Evolutionary conservation across 2,797 vertebrate genomes (phyloP).

Genomic region (Pantherophis vulpinus): DNA sequence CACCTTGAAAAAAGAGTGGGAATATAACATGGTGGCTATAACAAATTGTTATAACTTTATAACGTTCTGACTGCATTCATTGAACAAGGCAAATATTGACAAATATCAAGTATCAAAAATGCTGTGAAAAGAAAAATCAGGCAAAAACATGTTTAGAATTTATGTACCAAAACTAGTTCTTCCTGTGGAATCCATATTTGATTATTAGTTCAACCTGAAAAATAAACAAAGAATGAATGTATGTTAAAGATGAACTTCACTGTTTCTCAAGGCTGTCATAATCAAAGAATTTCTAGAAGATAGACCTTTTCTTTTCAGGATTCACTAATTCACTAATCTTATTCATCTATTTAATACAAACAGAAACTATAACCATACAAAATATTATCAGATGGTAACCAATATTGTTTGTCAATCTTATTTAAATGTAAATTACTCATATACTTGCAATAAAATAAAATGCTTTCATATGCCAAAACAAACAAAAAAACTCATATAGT

Average conservation of each 20-base stretch:
- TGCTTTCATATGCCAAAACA: not conserved
- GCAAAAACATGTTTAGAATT: not conserved
- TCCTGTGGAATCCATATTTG: slow-evolving; percentile 51
- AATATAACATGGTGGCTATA: not conserved
- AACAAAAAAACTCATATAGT: not conserved
- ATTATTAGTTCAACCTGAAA: not conserved
- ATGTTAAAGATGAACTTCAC: not conserved
- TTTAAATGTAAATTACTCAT: not conserved
- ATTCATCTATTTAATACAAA: not conserved
- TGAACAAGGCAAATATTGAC: not conserved
- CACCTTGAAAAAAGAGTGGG: not conserved
- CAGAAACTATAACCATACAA: not conserved
- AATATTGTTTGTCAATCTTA: not conserved
- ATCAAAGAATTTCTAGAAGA: slow-evolving; percentile 21
- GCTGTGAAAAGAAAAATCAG: not conserved
- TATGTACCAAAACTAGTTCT: slow-evolving; percentile 51
- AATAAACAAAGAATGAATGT: slow-evolving; percentile 1
- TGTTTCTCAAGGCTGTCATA: not conserved
- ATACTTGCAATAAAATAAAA: not conserved
- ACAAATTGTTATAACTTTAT: not conserved
- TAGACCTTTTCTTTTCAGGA: not conserved
- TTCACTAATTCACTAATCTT: not conserved
- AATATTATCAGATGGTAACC: not conserved
- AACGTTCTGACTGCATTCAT: not conserved
- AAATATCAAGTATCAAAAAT: not conserved